These are phyloP conservation scores for Imbricaverruca yamaguchii DNA, from an alignment of 2,888 invertebrate genomes.

Conservation along the genomic window DNA sequence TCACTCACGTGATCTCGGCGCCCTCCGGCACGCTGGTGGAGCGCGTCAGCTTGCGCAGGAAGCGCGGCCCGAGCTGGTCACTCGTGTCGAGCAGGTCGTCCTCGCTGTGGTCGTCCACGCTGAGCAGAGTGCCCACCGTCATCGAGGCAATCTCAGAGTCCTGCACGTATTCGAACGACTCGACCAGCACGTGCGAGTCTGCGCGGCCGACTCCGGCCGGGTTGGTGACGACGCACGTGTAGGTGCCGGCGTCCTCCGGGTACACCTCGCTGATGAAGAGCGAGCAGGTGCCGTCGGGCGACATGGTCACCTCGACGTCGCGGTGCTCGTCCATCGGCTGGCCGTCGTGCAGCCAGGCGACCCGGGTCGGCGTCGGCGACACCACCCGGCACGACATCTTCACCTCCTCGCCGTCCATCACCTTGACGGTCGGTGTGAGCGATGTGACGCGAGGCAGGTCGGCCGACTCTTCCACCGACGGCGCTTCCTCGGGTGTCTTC, in stretches of 20 bases:
- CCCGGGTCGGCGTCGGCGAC: slow-evolving; percentile 70
- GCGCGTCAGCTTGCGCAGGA: slow-evolving; percentile 11
- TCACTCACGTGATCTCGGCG: neutral
- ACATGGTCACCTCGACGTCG: slow-evolving; percentile 58
- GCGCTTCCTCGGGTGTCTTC: neutral
- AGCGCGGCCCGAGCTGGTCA: slow-evolving; percentile 1
- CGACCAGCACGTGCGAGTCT: neutral
- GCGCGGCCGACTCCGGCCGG: slow-evolving; percentile 55
- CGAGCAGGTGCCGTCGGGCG: slow-evolving; percentile 68
- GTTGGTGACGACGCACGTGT: slow-evolving; percentile 73
- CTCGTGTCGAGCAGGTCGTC: slow-evolving; percentile 1
- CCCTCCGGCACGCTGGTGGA: neutral
- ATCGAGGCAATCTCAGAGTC: slow-evolving; percentile 67
- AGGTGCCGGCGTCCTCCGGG: slow-evolving; percentile 82
- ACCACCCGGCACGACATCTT: slow-evolving; percentile 65
- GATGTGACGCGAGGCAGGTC: slow-evolving; percentile 46
- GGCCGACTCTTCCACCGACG: neutral
- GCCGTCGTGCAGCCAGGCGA: slow-evolving; percentile 70
- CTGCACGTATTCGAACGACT: slow-evolving; percentile 77
- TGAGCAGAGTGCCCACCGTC: slow-evolving; percentile 26
- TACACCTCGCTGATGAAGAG: slow-evolving; percentile 77
- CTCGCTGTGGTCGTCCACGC: slow-evolving; percentile 13
- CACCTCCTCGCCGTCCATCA: slow-evolving; percentile 86
- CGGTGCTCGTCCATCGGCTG: slow-evolving; percentile 61
- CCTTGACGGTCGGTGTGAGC: slow-evolving; percentile 57